Base-by-base conservation (phyloP, 2,113 vertebrate genomes). In the Brachypteracias leptosomus region DNA sequence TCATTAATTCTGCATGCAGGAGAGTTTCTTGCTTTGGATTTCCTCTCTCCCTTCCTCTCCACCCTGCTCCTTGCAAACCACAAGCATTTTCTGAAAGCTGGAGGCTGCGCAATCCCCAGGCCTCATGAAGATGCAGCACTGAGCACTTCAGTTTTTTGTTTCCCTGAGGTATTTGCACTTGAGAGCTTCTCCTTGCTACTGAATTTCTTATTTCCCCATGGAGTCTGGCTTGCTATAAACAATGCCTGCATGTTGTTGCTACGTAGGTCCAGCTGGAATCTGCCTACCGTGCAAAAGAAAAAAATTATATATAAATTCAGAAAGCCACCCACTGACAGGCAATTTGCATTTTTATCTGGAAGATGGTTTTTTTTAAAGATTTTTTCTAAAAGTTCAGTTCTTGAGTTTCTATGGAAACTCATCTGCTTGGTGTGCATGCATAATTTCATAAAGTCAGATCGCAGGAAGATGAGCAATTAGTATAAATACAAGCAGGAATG, bases 281-380 rank as follows among this genome's bases (percentile, higher is more conserved):
- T 95, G 96, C 96, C 95, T 93, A 81, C 90, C 85, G 38, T 82
- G 93, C 90, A 95, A 94, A 88, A 78, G 89, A 85, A 95, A 97
- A 95, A 92, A 94, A 86, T 28, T 7, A 62, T 51, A 74, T 58
- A 93, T 93, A 97, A 84, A 97, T 97, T 95, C 84, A 74, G 88
- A 94, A 91, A 96, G 85, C 90, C 95, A 89, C 98, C 98, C 94
- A 97, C 97, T 94, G 96, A 95, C n/a, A 97, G 91, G 95, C 96
- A 97, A 96, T 95, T 97, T 94, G 97, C 97, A 98, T 98, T 98
- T 98, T 98, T 98, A 98, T 98, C 98, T 97, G 97, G 94, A 97
- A 97, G 97, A 89, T 90, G 79, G 95, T 97, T 95, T 95, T 97
- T 90, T 38, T n/a, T 89, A 7, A 82, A 88, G 33, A 77, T 83